Evolutionary conservation across 2,888 invertebrate genomes (phyloP).

Genomic region (Frankliniella fusca): DNA sequence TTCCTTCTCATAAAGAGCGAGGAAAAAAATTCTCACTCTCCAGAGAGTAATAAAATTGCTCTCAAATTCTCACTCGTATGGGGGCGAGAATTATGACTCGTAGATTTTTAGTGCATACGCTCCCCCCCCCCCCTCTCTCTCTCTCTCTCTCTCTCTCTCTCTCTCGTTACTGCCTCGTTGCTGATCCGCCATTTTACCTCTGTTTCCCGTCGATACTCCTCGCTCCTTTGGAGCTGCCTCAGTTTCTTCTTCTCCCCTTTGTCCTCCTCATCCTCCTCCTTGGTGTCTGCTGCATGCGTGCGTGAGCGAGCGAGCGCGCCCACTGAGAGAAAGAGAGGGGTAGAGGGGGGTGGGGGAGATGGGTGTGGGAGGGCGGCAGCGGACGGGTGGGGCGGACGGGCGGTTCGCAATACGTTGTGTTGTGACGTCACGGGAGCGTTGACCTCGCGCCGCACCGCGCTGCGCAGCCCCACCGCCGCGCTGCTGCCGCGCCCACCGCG

Average conservation of each 20-base stretch:
- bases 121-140: no score
- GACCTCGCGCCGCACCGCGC: background rate
- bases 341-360: background rate
- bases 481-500: background rate
- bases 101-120: no score
- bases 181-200: no score
- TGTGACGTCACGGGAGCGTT: slow-evolving; percentile 5
- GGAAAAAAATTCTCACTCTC: no score
- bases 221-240: no score
- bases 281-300: background rate
- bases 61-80: no score
- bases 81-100: no score
- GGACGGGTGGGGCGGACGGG: background rate
- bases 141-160: no score
- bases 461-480: background rate
- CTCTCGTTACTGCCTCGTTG: no score
- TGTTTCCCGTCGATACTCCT: no score
- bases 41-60: no score
- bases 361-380: background rate
- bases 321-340: background rate
- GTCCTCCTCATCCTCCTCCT: background rate
- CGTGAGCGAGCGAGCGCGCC: background rate
- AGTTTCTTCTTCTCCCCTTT: background rate
- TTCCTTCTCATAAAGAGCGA: no score
- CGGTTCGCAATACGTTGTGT: slow-evolving; percentile 5